These are phyloP conservation scores for Chaetoderma sp. DNA, from an alignment of 2,888 invertebrate species.

Conservation along the genomic window DNA sequence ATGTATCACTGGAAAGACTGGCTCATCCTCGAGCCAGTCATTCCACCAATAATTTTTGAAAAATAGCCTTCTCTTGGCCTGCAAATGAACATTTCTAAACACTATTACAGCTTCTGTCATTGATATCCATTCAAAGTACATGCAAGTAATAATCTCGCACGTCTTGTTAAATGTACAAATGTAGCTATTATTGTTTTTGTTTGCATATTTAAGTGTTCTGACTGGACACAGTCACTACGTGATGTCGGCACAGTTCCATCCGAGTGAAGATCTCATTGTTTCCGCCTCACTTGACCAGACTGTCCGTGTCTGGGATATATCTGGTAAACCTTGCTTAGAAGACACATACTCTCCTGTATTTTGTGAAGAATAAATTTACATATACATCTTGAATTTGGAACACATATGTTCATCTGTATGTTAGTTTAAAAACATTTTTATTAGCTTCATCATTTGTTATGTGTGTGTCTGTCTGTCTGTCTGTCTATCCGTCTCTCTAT, in stretches of 20 bases:
- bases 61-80: no score
- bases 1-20: no score
- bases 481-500: background rate
- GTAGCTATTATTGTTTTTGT: no score
- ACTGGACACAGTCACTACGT: conserved; percentile 98
- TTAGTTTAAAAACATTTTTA: no score
- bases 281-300: conserved; percentile 98
- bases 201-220: conserved; percentile 68
- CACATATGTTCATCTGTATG: no score
- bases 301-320: conserved; percentile 99
- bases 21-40: no score
- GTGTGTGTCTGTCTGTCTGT: background rate
- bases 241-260: conserved; percentile 99
- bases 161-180: no score
- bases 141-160: no score
- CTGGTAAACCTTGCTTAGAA: conserved; percentile 74
- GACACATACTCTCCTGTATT: background rate
- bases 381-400: background rate
- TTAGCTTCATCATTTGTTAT: background rate
- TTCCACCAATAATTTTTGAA: no score
- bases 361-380: background rate
- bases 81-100: no score
- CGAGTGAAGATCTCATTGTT: conserved; percentile 94
- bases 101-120: no score
- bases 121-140: no score